Evolutionary conservation across 1,140 invertebrate genomes (phyloP).

Genomic region (Papilio xuthus): DNA sequence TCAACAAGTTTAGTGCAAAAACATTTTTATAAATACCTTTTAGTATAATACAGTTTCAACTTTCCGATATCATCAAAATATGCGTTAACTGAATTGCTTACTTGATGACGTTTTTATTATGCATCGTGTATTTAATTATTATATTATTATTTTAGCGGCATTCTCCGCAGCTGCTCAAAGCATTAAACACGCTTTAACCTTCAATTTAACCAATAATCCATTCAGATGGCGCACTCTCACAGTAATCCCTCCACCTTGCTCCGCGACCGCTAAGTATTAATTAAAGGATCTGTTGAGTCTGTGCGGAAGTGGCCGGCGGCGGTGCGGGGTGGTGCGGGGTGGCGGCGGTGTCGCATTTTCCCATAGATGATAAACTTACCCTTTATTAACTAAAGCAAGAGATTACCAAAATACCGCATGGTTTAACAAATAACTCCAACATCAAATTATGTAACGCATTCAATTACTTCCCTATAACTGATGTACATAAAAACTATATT

Average conservation of each 20-base stretch:
- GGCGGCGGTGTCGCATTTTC: constrained; percentile 24
- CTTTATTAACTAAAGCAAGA: constrained; percentile 63
- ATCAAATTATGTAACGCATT: constrained; percentile 26
- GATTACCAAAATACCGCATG: constrained; percentile 65
- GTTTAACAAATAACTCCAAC: constrained; percentile 49
- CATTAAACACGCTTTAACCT: not conserved
- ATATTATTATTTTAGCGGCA: not conserved
- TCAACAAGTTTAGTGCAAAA: too few relatives aligned
- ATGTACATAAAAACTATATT: constrained; percentile 54
- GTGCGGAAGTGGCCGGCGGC: not conserved
- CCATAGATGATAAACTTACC: constrained; percentile 45
- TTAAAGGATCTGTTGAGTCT: not conserved
- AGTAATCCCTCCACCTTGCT: not conserved
- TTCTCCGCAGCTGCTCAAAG: not conserved
- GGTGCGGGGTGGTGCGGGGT: not conserved
- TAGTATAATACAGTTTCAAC: too few relatives aligned
- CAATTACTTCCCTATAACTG: constrained; percentile 35
- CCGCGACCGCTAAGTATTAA: constrained; percentile 16
- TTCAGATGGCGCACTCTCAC: not conserved
- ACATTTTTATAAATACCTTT: too few relatives aligned
- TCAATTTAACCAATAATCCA: not conserved
- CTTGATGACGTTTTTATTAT: not conserved
- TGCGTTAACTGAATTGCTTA: too few relatives aligned
- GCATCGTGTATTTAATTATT: not conserved
- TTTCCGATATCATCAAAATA: too few relatives aligned